Conservation (phyloP, 2,888 invertebrate genomes). For the Agapetus fuscipes region DNA sequence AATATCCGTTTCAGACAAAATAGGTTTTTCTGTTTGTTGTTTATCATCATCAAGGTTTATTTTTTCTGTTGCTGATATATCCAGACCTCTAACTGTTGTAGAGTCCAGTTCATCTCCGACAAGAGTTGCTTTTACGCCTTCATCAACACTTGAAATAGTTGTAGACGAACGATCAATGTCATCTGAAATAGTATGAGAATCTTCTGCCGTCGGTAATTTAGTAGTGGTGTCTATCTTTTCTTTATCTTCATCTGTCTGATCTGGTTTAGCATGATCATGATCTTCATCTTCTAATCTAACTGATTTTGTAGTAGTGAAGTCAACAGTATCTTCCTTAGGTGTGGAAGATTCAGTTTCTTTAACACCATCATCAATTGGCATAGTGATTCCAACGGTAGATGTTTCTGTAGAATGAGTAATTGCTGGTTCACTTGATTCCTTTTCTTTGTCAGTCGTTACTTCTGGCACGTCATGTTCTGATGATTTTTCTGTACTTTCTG, state of each 20-base stretch:
- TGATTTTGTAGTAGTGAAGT: too few relatives aligned
- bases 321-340: too few relatives aligned
- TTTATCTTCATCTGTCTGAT: background rate
- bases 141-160: background rate
- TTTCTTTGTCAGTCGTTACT: conserved; percentile 4
- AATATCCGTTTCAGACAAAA: too few relatives aligned
- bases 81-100: background rate
- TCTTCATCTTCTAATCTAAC: background rate
- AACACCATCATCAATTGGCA: too few relatives aligned
- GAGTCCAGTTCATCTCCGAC: background rate
- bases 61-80: background rate
- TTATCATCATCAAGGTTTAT: background rate
- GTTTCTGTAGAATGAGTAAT: background rate
- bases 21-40: too few relatives aligned
- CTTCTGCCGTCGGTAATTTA: background rate
- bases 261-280: background rate
- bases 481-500: too few relatives aligned
- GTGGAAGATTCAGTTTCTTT: too few relatives aligned
- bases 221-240: background rate
- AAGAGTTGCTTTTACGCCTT: too few relatives aligned
- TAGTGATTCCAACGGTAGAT: too few relatives aligned
- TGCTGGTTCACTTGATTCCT: conserved; percentile 7
- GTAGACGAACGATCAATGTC: too few relatives aligned
- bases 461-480: conserved; percentile 4
- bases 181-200: too few relatives aligned